Evolutionary conservation across 2,113 vertebrate species (phyloP).

Genomic region (Percina caprodes): DNA sequence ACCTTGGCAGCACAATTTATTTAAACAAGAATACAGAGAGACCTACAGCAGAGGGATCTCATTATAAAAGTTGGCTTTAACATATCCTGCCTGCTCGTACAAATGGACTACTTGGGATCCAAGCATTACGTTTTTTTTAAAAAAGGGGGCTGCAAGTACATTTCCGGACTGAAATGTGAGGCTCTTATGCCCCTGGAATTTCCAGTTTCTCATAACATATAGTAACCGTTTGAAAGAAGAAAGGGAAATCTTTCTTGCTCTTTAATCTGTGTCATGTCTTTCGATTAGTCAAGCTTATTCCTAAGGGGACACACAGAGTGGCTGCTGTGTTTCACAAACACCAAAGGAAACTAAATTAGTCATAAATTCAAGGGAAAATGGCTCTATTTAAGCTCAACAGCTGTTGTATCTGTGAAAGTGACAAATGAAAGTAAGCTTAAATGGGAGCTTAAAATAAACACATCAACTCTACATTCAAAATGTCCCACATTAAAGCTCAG

Average conservation of each 20-base stretch:
- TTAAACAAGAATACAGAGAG: slow-evolving; percentile 5
- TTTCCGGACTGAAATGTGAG: slow-evolving; percentile 33
- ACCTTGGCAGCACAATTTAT: slow-evolving; percentile 9
- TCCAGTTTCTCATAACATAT: slow-evolving; percentile 40
- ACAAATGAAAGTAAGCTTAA: background rate
- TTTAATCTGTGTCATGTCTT: slow-evolving; percentile 60
- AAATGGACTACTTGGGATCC: slow-evolving; percentile 22
- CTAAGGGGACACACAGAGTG: slow-evolving; percentile 16
- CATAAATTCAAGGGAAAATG: slow-evolving; percentile 18
- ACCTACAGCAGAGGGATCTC: slow-evolving; percentile 10
- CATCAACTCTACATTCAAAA: background rate
- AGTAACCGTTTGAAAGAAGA: slow-evolving; percentile 32
- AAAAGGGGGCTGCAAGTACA: background rate
- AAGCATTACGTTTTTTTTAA: slow-evolving; percentile 10
- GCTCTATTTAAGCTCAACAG: slow-evolving; percentile 1
- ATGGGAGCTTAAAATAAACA: background rate
- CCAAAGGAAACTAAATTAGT: background rate
- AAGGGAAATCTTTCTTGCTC: slow-evolving; percentile 8
- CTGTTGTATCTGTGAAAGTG: slow-evolving; percentile 19
- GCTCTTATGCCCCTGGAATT: slow-evolving; percentile 29
- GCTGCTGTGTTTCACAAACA: slow-evolving; percentile 8
- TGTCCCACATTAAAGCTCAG: background rate
- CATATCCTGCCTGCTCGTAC: background rate
- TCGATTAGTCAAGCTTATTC: slow-evolving; percentile 31
- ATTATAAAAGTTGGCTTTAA: slow-evolving; percentile 21